phyloP scores from a whole-genome alignment of 1,140 invertebrate species.

The Drosophila parvula region DNA sequence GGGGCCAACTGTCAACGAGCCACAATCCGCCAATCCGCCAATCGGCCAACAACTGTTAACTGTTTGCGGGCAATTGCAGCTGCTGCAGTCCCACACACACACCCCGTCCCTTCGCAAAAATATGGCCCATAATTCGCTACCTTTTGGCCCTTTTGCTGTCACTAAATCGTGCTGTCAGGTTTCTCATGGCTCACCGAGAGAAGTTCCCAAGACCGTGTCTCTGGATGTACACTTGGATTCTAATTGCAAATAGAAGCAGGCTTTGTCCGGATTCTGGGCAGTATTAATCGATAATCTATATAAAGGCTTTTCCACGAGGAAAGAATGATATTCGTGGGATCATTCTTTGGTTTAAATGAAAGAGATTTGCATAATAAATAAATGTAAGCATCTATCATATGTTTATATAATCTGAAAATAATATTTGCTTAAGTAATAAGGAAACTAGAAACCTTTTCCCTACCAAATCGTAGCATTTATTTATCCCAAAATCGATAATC shows the following conservation, averaged over 20 bases:
- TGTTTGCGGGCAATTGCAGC: conserved; percentile 44
- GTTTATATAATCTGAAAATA: background rate
- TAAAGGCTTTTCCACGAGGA: background rate
- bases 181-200: conserved; percentile 24
- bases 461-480: background rate
- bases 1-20: conserved; percentile 69
- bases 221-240: conserved; percentile 8
- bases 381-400: background rate
- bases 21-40: conserved; percentile 20
- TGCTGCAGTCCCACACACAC: conserved; percentile 21
- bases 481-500: background rate
- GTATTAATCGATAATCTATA: background rate
- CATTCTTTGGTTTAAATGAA: too few relatives aligned
- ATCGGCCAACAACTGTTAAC: conserved; percentile 38
- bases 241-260: conserved; percentile 16
- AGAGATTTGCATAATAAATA: too few relatives aligned
- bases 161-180: conserved; percentile 48
- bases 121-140: conserved; percentile 40
- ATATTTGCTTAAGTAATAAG: background rate
- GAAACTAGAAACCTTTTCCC: background rate
- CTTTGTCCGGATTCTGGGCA: background rate
- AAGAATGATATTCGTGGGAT: too few relatives aligned
- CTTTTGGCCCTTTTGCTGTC: conserved; percentile 40
- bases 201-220: conserved; percentile 36
- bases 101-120: conserved; percentile 6